Conservation (phyloP, 2,888 invertebrate genomes). For the Pammene aurita region DNA sequence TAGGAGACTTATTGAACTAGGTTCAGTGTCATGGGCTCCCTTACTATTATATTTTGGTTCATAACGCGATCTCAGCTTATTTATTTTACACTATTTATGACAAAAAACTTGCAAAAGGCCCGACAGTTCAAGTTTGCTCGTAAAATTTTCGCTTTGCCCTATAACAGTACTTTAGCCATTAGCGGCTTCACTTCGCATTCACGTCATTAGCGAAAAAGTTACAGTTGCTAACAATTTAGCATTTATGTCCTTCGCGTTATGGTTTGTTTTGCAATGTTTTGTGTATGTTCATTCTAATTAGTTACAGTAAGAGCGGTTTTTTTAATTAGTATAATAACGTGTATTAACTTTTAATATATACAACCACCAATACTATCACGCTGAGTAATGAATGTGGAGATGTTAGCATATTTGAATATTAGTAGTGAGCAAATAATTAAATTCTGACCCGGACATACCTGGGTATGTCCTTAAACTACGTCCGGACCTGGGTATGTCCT, state of each 20-base stretch:
- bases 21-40: no score
- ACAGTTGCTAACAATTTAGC: not conserved
- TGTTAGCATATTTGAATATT: no score
- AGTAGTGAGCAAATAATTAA: no score
- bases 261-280: slow-evolving; percentile 1
- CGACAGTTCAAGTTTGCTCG: slow-evolving; percentile 12
- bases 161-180: slow-evolving; percentile 23
- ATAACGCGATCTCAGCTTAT: no score
- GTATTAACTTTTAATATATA: not conserved
- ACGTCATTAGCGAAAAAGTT: slow-evolving; percentile 14
- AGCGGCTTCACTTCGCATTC: slow-evolving; percentile 26
- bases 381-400: no score
- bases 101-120: slow-evolving; percentile 3
- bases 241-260: not conserved
- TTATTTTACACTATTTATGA: not conserved
- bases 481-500: no score
- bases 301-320: slow-evolving; percentile 16
- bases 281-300: not conserved
- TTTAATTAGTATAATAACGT: not conserved
- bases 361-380: not conserved
- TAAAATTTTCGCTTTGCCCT: slow-evolving; percentile 6
- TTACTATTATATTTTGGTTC: no score
- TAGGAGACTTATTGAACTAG: no score
- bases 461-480: no score
- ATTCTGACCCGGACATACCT: no score